phyloP scores from a whole-genome alignment of 2,113 vertebrate genomes.

The Myocastor coypus region DNA sequence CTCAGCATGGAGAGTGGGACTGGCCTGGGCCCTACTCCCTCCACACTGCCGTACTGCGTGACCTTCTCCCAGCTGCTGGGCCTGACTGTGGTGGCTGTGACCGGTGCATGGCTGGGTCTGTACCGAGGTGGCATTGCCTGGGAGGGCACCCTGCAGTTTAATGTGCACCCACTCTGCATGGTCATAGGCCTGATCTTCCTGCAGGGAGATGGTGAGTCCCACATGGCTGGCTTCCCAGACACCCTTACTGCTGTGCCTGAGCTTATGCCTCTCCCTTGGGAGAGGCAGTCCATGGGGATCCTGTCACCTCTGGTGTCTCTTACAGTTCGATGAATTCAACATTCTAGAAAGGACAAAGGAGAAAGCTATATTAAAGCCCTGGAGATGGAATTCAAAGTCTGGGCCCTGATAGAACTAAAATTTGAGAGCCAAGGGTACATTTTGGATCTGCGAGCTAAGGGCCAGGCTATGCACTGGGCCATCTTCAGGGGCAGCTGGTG shows the following conservation, averaged over 20 bases:
- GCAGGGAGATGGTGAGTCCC: constrained; percentile 94
- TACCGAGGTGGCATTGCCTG: constrained; percentile 93
- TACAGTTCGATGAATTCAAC: not conserved
- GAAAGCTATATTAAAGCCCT: not conserved
- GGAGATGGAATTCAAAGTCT: not conserved
- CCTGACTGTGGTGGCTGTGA: constrained; percentile 88
- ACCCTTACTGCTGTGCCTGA: not conserved
- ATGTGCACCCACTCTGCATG: constrained; percentile 97
- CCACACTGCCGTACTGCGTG: constrained; percentile 87
- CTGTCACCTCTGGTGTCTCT: not conserved
- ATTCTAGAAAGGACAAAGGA: constrained; percentile 21
- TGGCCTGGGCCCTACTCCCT: not conserved
- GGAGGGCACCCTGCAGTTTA: constrained; percentile 92
- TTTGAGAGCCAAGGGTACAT: not conserved
- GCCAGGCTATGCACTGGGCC: no score
- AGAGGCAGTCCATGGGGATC: not conserved
- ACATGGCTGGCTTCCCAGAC: not conserved
- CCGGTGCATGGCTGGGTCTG: constrained; percentile 94
- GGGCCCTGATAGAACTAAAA: not conserved
- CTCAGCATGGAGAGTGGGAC: constrained; percentile 87
- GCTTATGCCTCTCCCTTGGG: not conserved
- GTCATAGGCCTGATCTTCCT: constrained; percentile 95
- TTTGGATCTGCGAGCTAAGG: not conserved
- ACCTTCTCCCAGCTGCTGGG: constrained; percentile 93
- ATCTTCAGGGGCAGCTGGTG: not conserved